phyloP scores from a whole-genome alignment of 2,113 vertebrate species.

The Physeter macrocephalus region DNA sequence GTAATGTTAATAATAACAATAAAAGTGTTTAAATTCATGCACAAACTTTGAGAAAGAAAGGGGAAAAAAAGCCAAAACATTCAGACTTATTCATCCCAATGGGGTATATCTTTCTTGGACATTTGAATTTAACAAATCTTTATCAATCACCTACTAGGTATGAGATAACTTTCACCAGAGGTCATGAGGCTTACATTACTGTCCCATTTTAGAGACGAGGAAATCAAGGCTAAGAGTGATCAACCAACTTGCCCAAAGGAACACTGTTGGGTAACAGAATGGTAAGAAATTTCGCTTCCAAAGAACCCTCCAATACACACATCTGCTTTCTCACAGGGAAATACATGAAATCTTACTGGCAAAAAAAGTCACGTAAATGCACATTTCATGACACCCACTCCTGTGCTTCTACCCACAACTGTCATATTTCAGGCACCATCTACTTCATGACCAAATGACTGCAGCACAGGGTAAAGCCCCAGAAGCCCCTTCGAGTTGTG shows the following conservation, averaged over 20 bases:
- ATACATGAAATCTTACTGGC: background rate
- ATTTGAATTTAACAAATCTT: background rate
- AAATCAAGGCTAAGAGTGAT: background rate
- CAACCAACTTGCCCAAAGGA: background rate
- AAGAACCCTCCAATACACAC: background rate
- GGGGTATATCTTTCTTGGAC: background rate
- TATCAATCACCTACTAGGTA: background rate
- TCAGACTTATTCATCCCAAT: background rate
- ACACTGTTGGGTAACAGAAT: background rate
- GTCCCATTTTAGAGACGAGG: background rate
- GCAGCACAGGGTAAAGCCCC: background rate
- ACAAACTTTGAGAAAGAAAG: background rate
- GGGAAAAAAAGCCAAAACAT: background rate
- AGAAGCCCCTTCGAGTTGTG: background rate
- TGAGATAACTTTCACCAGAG: background rate
- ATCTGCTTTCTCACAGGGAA: background rate
- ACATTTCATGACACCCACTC: background rate
- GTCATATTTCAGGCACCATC: background rate
- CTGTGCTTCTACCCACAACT: background rate
- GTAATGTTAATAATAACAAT: conserved; percentile 7
- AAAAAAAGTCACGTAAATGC: background rate
- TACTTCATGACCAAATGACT: background rate
- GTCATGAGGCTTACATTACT: background rate
- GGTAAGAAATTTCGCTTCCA: background rate
- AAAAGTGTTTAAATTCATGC: background rate